Percentiles rank a stretch among this genome's conserved stretches.
These are phyloP conservation scores for Parauchenoglanis punctatus DNA, from an alignment of 2,797 vertebrate genomes.

Conservation along the genomic window DNA sequence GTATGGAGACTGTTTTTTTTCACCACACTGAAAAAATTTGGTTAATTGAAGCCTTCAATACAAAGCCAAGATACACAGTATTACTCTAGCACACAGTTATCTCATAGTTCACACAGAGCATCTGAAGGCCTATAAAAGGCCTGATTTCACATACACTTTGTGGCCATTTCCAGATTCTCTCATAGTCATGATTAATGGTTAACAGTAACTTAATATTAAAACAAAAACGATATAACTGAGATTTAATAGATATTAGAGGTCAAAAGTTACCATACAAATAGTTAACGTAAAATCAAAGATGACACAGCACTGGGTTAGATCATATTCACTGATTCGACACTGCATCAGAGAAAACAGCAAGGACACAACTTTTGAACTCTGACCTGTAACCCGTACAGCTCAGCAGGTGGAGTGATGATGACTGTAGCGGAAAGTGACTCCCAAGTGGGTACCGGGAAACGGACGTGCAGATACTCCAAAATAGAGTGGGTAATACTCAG, in stretches of 20 bases:
- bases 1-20: constrained; percentile 1
- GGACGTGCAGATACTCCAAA: constrained; percentile 14
- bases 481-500: constrained; percentile 37
- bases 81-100: constrained; percentile 18
- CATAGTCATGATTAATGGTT: neutral
- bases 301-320: neutral
- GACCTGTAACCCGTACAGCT: constrained; percentile 15
- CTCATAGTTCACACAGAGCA: constrained; percentile 6
- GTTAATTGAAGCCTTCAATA: constrained; percentile 32
- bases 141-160: neutral
- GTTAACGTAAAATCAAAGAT: neutral
- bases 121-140: neutral
- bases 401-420: constrained; percentile 38
- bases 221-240: neutral
- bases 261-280: neutral
- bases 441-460: constrained; percentile 32
- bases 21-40: constrained; percentile 12
- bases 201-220: neutral
- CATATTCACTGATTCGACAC: neutral
- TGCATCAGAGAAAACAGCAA: constrained; percentile 36
- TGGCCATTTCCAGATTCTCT: neutral
- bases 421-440: constrained; percentile 41
- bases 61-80: constrained; percentile 24
- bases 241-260: neutral
- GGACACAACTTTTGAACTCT: constrained; percentile 37